These are phyloP conservation scores for Gobio gobio DNA, from an alignment of 2,113 vertebrate genomes.

Conservation along the genomic window DNA sequence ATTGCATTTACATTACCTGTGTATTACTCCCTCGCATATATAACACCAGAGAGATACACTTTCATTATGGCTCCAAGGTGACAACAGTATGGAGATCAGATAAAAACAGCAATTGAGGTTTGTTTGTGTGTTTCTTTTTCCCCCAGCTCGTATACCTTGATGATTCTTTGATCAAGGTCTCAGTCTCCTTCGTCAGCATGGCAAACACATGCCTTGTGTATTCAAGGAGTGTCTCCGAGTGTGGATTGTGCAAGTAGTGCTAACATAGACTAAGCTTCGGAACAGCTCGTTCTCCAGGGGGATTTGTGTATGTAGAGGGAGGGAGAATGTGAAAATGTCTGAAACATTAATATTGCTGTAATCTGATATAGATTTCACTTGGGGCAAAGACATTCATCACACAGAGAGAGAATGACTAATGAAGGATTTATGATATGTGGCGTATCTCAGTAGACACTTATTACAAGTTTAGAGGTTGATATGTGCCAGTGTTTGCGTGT, in stretches of 20 bases:
- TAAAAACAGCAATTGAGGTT: constrained; percentile 38
- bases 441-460: constrained; percentile 51
- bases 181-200: constrained; percentile 36
- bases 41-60: neutral
- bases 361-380: constrained; percentile 47
- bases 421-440: constrained; percentile 57
- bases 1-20: neutral
- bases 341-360: constrained; percentile 47
- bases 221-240: constrained; percentile 14
- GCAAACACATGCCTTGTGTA: constrained; percentile 21
- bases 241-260: neutral
- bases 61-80: constrained; percentile 38
- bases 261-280: constrained; percentile 6
- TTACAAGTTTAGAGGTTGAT: constrained; percentile 42
- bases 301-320: constrained; percentile 26
- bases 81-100: constrained; percentile 16
- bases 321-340: constrained; percentile 20
- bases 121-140: constrained; percentile 31
- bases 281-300: constrained; percentile 9
- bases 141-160: constrained; percentile 30
- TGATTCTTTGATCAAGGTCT: constrained; percentile 48
- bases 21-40: neutral
- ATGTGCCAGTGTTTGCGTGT: neutral
- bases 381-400: constrained; percentile 41
- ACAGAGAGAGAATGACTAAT: constrained; percentile 45